Percentiles rank a stretch among this genome's conserved stretches.
phyloP scores from a whole-genome alignment of 2,888 invertebrate genomes.

The Erebia ligea region DNA sequence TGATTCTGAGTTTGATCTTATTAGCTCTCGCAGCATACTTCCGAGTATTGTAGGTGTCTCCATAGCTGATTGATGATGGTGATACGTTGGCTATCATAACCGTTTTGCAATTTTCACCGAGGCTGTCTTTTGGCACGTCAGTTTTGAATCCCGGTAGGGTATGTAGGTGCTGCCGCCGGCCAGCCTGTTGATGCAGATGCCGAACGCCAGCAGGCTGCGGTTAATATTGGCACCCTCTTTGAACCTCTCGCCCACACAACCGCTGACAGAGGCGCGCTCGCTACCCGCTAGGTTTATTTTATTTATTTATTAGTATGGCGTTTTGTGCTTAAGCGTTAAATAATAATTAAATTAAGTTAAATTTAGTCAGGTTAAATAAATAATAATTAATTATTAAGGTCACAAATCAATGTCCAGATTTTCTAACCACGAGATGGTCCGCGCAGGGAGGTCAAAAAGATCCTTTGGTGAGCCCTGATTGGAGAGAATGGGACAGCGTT shows the following conservation, averaged over 20 bases:
- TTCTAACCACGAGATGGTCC: no score
- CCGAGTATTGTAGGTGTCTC: constrained; percentile 96
- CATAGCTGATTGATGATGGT: constrained; percentile 89
- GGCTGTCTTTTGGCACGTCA: constrained; percentile 95
- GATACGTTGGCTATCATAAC: constrained; percentile 97
- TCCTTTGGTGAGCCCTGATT: no score
- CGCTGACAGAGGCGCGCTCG: constrained; percentile 94
- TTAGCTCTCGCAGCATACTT: constrained; percentile 93
- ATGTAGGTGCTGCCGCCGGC: constrained; percentile 93
- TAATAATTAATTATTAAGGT: no score
- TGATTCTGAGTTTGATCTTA: constrained; percentile 86
- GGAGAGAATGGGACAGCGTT: no score
- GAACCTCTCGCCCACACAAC: constrained; percentile 91
- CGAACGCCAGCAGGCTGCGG: constrained; percentile 93
- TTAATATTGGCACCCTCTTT: constrained; percentile 98
- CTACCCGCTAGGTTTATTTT: constrained; percentile 97
- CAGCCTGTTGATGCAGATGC: constrained; percentile 94
- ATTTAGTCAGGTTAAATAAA: no score
- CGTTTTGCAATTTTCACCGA: constrained; percentile 96
- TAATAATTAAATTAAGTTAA: no score
- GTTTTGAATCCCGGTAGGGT: constrained; percentile 95
- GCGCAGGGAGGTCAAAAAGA: no score
- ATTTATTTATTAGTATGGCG: no score
- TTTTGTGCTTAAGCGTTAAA: no score
- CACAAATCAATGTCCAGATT: no score